Percentiles rank a stretch among this genome's conserved stretches.
Conservation (phyloP, 1,140 invertebrate genomes). For the Polyergus mexicanus region DNA sequence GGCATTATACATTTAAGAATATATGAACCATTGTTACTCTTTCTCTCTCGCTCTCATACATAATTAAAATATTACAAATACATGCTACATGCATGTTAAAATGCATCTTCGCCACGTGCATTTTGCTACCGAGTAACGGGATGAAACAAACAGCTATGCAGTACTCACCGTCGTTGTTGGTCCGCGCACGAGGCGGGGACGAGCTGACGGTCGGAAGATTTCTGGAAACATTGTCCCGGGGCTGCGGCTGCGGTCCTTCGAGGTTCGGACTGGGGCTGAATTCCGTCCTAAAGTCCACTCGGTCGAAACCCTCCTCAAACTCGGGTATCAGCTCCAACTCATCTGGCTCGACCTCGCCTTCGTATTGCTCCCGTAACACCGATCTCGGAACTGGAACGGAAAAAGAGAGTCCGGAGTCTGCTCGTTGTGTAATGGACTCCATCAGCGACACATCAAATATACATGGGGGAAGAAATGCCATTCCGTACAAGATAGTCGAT, state of each 20-base stretch:
- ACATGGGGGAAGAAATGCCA: slow-evolving; percentile 12
- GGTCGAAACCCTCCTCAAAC: slow-evolving; percentile 86
- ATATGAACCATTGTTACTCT: background rate
- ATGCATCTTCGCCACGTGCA: background rate
- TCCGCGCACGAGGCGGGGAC: slow-evolving; percentile 82
- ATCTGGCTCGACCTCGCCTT: slow-evolving; percentile 91
- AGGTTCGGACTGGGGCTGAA: slow-evolving; percentile 87
- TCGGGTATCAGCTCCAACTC: slow-evolving; percentile 87
- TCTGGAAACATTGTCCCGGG: slow-evolving; percentile 82
- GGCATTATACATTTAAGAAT: background rate
- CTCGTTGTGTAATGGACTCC: slow-evolving; percentile 45
- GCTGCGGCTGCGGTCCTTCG: slow-evolving; percentile 84
- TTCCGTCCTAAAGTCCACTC: slow-evolving; percentile 84
- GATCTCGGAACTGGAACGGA: slow-evolving; percentile 91
- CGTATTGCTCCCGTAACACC: slow-evolving; percentile 93
- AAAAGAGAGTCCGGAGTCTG: slow-evolving; percentile 40
- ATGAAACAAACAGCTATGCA: background rate
- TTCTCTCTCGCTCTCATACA: background rate
- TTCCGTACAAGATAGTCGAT: slow-evolving; percentile 42
- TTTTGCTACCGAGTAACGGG: background rate
- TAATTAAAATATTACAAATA: background rate
- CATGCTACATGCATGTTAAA: background rate
- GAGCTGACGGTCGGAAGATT: slow-evolving; percentile 83
- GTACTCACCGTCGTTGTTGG: slow-evolving; percentile 84
- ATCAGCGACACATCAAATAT: slow-evolving; percentile 59